Base-by-base conservation (phyloP, 2,888 invertebrate species). In the Amphimallon solstitiale region DNA sequence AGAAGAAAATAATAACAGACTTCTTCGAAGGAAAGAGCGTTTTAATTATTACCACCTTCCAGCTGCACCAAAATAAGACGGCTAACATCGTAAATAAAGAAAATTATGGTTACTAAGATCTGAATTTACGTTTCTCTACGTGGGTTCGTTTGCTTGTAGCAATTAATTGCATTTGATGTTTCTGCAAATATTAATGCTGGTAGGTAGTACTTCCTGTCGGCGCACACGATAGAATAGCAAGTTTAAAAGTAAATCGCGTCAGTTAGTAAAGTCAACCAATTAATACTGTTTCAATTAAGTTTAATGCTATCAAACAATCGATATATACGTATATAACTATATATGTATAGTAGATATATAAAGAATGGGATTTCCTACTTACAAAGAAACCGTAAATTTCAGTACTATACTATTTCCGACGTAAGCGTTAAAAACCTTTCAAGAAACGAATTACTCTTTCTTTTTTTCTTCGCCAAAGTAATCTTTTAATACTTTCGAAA, bases 401-500 rank as follows among this genome's bases (percentile, higher is more conserved):
- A 23, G 35, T 54, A 38, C 54, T 54, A n/a, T n/a, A 37, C 38
- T 38, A 54, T 54, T 54, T 54, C 54, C 54, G 40, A 54, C 54
- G 38, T 37, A 34, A 54, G 54, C 54, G 54, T 54, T 54, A 54
- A 54, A 54, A 54, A 54, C 54, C 54, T 54, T 54, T 54, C 40
- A 54, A 54, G 54, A 14, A 54, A 54, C 54, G 54, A 54, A 54
- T 54, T 54, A 54, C 38, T 54, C 54, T 38, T 54, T 52, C 17
- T 54, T 35, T 52, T 37, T n/a, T 37, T 37, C 37, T 12, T 43
- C 19, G 40, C 54, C 21, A 54, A 40, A 54, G 61, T 61, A 61
- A 61, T 61, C 61, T 61, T 61, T 61, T 61, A 61, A 61, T 61
- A 61, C 61, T 61, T 61, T 61, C 49, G 21, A 61, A 61, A 61